Evolutionary conservation across 2,888 invertebrate species (phyloP).

Genomic region (Leptopilina drosophilae): DNA sequence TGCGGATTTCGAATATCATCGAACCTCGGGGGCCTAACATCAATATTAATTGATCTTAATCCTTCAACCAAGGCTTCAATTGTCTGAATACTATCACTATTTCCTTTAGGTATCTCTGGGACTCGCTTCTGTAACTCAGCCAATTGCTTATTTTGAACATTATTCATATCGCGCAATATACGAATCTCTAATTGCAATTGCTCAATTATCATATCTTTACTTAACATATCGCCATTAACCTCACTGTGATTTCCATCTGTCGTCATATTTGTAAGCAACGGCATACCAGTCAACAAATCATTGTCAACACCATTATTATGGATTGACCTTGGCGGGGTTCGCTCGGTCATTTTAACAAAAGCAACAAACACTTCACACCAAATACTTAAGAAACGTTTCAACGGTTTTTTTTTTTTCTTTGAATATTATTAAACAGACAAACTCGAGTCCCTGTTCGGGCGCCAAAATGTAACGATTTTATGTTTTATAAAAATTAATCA

Average conservation of each 20-base stretch:
- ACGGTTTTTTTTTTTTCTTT: no score
- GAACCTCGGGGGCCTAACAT: constrained; percentile 27
- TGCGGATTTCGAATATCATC: not conserved
- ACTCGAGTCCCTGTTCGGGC: not conserved
- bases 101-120: not conserved
- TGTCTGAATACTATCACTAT: no score
- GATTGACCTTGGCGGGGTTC: not conserved
- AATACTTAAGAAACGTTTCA: not conserved
- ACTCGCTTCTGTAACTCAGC: not conserved
- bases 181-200: not conserved
- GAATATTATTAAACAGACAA: not conserved
- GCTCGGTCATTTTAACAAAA: not conserved
- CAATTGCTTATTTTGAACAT: not conserved
- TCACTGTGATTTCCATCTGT: not conserved
- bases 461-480: constrained; percentile 1
- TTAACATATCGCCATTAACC: not conserved
- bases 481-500: no score
- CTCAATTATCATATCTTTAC: not conserved
- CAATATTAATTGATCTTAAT: constrained; percentile 9
- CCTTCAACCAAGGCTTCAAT: not conserved
- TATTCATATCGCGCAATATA: not conserved
- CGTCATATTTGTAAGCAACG: no score
- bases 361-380: not conserved
- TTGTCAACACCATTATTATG: not conserved
- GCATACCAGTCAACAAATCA: no score